phyloP scores from a whole-genome alignment of 2,113 vertebrate species.

The Peucedramus taeniatus region DNA sequence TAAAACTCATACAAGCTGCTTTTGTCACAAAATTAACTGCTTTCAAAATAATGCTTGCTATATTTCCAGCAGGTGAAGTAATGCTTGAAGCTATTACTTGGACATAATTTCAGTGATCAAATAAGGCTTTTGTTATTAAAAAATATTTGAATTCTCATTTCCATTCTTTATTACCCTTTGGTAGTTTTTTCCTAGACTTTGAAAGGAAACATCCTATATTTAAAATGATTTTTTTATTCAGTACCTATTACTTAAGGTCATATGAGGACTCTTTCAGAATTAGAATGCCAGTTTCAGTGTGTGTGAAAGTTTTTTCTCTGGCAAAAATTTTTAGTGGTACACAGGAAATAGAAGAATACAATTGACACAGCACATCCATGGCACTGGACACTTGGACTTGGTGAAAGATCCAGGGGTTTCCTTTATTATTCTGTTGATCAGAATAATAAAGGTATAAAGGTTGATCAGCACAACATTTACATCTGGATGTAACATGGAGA shows the following conservation, averaged over 20 bases:
- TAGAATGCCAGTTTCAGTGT: neutral
- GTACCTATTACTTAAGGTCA: neutral
- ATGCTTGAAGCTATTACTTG: neutral
- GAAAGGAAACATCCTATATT: neutral
- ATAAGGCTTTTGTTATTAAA: neutral
- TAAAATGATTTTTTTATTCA: neutral
- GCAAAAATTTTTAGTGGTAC: accelerated
- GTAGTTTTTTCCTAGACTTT: neutral
- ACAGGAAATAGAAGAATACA: neutral
- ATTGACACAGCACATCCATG: neutral
- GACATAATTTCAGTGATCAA: neutral
- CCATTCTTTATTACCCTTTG: neutral
- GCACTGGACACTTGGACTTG: neutral
- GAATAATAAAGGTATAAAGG: too few relatives aligned
- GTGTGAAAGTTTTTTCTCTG: neutral
- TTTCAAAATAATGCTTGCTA: neutral
- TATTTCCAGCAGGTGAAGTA: neutral
- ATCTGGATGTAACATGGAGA: neutral
- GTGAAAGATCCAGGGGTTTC: neutral
- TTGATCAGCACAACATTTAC: neutral
- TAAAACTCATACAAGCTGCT: neutral
- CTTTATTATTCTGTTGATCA: neutral
- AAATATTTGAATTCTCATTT: neutral
- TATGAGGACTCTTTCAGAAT: neutral
- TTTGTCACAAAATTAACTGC: neutral